These are phyloP conservation scores for Noctuana brunneofusca DNA, from an alignment of 2,888 invertebrate genomes.

Conservation along the genomic window DNA sequence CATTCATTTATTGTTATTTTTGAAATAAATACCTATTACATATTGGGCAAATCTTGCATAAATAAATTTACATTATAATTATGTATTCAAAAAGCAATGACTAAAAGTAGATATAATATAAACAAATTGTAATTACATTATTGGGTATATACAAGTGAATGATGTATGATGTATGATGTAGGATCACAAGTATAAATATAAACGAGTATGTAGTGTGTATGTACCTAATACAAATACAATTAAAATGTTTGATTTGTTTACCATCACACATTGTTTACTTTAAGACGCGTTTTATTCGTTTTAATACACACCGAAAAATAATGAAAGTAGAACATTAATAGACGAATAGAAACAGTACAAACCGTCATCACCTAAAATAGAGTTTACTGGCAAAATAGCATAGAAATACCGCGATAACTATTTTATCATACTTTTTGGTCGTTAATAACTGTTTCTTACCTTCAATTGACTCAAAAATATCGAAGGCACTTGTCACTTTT, in stretches of 20 bases:
- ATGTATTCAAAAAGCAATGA: too few relatives aligned
- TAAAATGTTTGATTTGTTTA: conserved; percentile 4
- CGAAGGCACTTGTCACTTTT: neutral
- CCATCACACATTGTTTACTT: neutral
- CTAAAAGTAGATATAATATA: too few relatives aligned
- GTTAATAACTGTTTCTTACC: neutral
- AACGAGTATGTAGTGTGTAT: too few relatives aligned
- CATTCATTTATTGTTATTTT: too few relatives aligned
- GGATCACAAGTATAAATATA: too few relatives aligned
- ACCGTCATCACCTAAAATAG: conserved; percentile 74
- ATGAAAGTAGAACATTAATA: conserved; percentile 16
- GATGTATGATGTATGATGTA: too few relatives aligned
- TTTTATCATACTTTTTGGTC: neutral
- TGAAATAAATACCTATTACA: too few relatives aligned
- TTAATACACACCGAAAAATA: neutral
- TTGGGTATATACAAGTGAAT: too few relatives aligned
- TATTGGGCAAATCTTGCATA: too few relatives aligned
- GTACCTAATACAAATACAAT: neutral
- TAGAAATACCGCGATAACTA: conserved; percentile 42
- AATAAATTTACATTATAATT: too few relatives aligned
- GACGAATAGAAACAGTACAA: conserved; percentile 39
- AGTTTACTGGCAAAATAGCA: conserved; percentile 48
- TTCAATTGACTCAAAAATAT: conserved; percentile 1
- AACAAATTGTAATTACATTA: too few relatives aligned
- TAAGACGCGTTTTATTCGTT: neutral